Conservation (phyloP, 2,113 vertebrate genomes). For the Oncorhynchus keta region DNA sequence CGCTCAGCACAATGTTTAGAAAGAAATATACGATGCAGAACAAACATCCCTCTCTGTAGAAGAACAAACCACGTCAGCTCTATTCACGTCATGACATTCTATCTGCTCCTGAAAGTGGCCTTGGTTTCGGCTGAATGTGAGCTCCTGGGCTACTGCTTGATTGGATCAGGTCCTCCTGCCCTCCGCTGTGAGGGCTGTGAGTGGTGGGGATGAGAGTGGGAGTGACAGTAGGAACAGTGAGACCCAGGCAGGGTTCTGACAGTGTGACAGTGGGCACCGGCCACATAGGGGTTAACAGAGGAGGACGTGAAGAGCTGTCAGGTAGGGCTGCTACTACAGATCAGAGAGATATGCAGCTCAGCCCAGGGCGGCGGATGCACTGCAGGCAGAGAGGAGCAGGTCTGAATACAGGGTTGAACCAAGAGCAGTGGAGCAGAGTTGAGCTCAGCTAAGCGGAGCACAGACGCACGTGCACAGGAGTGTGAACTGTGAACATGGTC, state of each 20-base stretch:
- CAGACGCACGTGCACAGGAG: conserved; percentile 33
- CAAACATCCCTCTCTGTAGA: too few species aligned
- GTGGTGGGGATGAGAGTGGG: background rate
- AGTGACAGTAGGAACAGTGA: background rate
- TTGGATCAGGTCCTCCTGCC: too few species aligned
- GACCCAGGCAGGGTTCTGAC: too few species aligned
- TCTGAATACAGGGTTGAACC: background rate
- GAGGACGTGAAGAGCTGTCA: background rate
- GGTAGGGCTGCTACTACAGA: background rate
- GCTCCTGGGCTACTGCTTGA: too few species aligned
- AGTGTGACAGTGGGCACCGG: too few species aligned
- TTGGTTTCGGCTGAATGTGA: too few species aligned
- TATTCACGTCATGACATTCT: too few species aligned
- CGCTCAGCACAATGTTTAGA: too few species aligned
- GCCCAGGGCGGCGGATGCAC: background rate
- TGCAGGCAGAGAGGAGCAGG: background rate
- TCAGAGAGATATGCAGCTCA: background rate
- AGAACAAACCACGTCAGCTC: too few species aligned
- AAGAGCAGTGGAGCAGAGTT: background rate
- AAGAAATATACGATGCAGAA: too few species aligned
- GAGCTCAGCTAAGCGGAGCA: conserved; percentile 8
- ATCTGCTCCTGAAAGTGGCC: too few species aligned
- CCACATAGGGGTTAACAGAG: background rate
- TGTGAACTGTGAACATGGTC: conserved; percentile 26
- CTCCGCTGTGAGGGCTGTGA: background rate